These are phyloP conservation scores for Pseudorhombus dupliciocellatus DNA, from an alignment of 2,113 vertebrate species.

Conservation along the genomic window DNA sequence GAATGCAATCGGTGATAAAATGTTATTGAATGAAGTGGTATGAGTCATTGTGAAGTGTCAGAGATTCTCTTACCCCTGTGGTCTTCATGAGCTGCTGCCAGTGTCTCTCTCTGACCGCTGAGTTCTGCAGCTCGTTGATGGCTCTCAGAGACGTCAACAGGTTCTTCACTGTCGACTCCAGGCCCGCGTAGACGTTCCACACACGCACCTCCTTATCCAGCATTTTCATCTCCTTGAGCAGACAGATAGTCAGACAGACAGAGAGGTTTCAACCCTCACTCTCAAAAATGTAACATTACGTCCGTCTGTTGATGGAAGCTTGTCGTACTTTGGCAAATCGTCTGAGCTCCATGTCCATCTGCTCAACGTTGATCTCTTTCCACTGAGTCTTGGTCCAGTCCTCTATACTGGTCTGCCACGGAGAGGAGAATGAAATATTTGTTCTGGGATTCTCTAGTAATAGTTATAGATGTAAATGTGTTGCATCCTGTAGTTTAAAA, in stretches of 20 bases:
- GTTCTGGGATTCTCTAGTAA: background rate
- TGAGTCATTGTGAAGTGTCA: conserved; percentile 1
- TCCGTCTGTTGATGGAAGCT: background rate
- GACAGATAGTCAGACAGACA: background rate
- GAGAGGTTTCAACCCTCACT: background rate
- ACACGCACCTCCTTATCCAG: conserved; percentile 82
- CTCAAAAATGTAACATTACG: background rate
- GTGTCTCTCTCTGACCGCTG: conserved; percentile 74
- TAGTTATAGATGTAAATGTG: background rate
- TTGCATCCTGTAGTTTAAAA: background rate
- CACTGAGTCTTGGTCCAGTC: conserved; percentile 87
- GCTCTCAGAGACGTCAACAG: conserved; percentile 81
- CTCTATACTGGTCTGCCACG: conserved; percentile 84
- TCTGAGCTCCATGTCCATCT: conserved; percentile 87
- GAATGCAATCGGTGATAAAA: conserved; percentile 1
- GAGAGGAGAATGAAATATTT: conserved; percentile 7
- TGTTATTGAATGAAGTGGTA: conserved; percentile 2
- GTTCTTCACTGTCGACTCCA: conserved; percentile 79
- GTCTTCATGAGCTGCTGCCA: conserved; percentile 83
- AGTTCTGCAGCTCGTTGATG: conserved; percentile 82
- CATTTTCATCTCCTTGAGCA: conserved; percentile 79
- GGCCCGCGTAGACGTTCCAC: conserved; percentile 75
- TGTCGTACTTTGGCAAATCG: conserved; percentile 84
- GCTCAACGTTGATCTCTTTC: conserved; percentile 89
- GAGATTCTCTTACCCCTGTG: conserved; percentile 69